A percentile compares a stretch with the other conserved stretches of the same genome.
phyloP scores from a whole-genome alignment of 2,797 vertebrate species.

The Alfaro cultratus region DNA sequence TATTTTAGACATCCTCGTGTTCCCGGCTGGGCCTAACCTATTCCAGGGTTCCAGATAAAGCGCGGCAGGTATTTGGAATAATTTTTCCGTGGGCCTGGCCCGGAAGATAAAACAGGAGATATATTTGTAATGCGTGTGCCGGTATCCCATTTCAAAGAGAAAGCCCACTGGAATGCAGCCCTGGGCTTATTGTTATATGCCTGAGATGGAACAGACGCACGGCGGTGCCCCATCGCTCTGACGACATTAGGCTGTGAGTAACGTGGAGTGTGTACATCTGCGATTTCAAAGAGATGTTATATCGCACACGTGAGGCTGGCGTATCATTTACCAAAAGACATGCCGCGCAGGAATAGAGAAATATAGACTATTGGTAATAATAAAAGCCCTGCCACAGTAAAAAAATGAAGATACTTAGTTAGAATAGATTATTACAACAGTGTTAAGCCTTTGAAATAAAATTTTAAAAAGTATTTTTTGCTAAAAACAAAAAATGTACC shows the following conservation, averaged over 20 bases:
- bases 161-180: slow-evolving; percentile 75
- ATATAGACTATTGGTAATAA: neutral
- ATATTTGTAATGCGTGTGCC: slow-evolving; percentile 82
- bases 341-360: slow-evolving; percentile 16
- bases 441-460: neutral
- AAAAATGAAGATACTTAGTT: neutral
- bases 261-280: slow-evolving; percentile 24
- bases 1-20: slow-evolving; percentile 85
- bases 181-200: slow-evolving; percentile 81
- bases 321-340: slow-evolving; percentile 62
- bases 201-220: slow-evolving; percentile 80
- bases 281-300: slow-evolving; percentile 60
- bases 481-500: neutral
- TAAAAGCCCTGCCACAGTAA: neutral
- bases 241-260: slow-evolving; percentile 70
- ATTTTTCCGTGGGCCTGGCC: slow-evolving; percentile 83
- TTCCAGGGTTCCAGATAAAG: slow-evolving; percentile 84
- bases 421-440: neutral
- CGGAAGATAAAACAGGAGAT: slow-evolving; percentile 85
- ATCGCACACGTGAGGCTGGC: slow-evolving; percentile 57
- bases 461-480: neutral
- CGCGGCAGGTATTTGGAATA: slow-evolving; percentile 85
- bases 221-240: slow-evolving; percentile 74
- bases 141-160: slow-evolving; percentile 86
- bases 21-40: slow-evolving; percentile 79